phyloP scores from a whole-genome alignment of 2,113 vertebrate genomes.

The Carollia perspicillata region DNA sequence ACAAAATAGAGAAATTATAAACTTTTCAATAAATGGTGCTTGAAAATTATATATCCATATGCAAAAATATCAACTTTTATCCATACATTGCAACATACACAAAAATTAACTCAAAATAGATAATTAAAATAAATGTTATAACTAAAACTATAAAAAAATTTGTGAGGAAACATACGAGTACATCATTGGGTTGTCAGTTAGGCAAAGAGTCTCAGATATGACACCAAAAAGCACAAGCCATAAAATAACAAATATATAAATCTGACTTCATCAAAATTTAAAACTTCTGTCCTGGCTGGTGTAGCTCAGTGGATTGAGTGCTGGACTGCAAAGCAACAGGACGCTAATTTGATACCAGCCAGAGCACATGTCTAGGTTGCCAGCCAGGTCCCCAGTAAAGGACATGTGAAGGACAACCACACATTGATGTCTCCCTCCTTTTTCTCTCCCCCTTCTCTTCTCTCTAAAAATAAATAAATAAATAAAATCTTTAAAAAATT shows the following conservation, averaged over 20 bases:
- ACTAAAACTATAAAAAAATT: neutral
- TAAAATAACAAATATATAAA: neutral
- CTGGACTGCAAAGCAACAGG: no score
- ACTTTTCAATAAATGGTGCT: neutral
- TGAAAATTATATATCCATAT: neutral
- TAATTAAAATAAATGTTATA: neutral
- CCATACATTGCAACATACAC: neutral
- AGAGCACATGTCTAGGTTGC: no score
- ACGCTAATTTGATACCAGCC: no score
- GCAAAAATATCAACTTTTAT: neutral
- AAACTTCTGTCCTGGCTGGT: neutral
- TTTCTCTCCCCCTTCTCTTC: no score
- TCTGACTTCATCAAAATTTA: neutral
- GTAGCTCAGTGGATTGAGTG: no score
- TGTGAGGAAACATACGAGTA: neutral
- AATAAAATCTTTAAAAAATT: no score
- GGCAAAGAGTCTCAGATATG: neutral
- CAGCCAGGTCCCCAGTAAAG: no score
- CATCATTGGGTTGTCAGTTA: neutral
- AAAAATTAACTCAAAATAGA: constrained; percentile 15
- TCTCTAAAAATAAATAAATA: no score
- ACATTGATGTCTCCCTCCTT: no score
- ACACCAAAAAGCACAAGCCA: neutral
- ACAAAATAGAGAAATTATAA: neutral
- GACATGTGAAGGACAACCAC: no score